Evolutionary conservation across 2,113 vertebrate genomes (phyloP), one percentile per base, ranked within the genome.

Genomic region (Meriones unguiculatus): DNA sequence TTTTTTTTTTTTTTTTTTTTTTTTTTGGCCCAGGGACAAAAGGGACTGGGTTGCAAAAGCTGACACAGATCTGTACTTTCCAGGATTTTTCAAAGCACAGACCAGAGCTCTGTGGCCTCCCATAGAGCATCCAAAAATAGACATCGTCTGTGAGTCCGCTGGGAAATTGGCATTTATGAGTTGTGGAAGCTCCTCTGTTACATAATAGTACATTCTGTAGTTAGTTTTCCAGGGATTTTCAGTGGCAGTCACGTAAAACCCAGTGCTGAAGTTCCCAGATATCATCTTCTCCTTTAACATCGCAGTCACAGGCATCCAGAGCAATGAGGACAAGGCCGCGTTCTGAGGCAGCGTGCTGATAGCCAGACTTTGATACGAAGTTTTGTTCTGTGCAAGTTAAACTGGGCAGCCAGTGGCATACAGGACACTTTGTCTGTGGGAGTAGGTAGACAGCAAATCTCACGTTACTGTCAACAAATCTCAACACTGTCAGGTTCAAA

Each of bases 351-450:
- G 98, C 98, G 85, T 99, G 99, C 57, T 99, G 99, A 91, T 98
- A 99, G 32, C 99, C 99, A 11, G 99, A 98, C 98, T 99, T 99
- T 0, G 99, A 99, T 98, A 99, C 99, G 96, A 99, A 99, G 97
- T 99, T 99, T 97, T 99, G 99, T 95, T 99, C 99, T 0, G 99
- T 99, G 86, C 99, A 99, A 0, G 99, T 99, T 97, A 99, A 97
- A 14, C 99, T 99, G 0, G 99, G 99, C 1, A 99, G 99, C 99
- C 99, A 99, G 76, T 99, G 99, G 0, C 99, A 91, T 38, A 99
- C 99, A 62, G 99, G 99, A 90, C 99, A 99, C 35, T 99, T 99
- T 9, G 99, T 99, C 96, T 99, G 99, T n/a, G 99, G 99, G 72
- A 99, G 99, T 90, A 99, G 98, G 98, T 99, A 99, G 97, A 99